phyloP scores from a whole-genome alignment of 2,113 vertebrate species.

The Lepus timidus region DNA sequence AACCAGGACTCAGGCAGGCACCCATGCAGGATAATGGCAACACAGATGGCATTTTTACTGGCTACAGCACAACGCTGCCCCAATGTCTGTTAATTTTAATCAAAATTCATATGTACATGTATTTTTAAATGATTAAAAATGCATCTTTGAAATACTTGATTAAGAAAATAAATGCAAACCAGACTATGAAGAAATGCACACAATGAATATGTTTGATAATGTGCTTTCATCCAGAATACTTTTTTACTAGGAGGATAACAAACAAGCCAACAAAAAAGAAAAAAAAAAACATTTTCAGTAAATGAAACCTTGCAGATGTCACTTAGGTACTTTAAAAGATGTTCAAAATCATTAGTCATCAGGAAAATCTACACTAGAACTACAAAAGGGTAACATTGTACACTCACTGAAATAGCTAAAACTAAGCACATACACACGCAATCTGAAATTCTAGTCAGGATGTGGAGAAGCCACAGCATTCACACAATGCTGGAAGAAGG shows the following conservation, averaged over 20 bases:
- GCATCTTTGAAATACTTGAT: constrained; percentile 6
- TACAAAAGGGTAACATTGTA: neutral
- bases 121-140: too few relatives aligned
- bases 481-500: neutral
- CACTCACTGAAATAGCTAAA: neutral
- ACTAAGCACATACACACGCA: neutral
- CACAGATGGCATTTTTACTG: too few relatives aligned
- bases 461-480: neutral
- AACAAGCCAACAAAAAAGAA: neutral
- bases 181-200: neutral
- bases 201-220: neutral
- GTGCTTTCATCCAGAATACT: neutral
- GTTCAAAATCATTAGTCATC: neutral
- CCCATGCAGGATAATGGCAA: too few relatives aligned
- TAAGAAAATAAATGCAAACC: constrained; percentile 20
- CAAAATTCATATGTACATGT: too few relatives aligned
- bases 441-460: constrained; percentile 24
- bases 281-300: neutral
- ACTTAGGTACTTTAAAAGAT: neutral
- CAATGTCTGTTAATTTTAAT: too few relatives aligned
- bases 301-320: neutral
- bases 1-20: too few relatives aligned
- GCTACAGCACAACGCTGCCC: too few relatives aligned
- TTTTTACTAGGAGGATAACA: neutral
- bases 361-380: neutral